Base-by-base conservation (phyloP, 2,888 invertebrate species). In the Oasisia sp. region DNA sequence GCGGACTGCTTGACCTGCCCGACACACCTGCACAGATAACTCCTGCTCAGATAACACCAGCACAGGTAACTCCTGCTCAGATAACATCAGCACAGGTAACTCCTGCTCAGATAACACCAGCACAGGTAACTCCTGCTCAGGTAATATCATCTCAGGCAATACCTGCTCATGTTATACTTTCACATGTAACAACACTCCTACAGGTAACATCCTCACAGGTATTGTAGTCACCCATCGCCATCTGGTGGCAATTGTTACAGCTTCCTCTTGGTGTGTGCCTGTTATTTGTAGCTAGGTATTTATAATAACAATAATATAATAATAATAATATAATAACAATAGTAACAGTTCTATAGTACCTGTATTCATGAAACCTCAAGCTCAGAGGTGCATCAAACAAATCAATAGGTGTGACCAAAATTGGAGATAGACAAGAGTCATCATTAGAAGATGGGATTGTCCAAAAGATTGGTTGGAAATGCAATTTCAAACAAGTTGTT, bases 1-100 rank as follows among this genome's bases (percentile, higher is more conserved):
- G 95, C 50, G 95, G 95, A 32, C 94, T 96, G 12, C 94, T 96
- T 14, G 95, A 96, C 91, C 94, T 96, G 11, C 96, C 96, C 0
- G 94, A 94, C 92, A 91, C 93, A 11, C 56, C 56, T 38, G 38
- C 56, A 14, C 56, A 56, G 11, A 7, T 56, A 56, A 56, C 56
- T 5, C 56, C 56, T 1, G 1, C 56, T 8, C 56, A 56, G 56
- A 11, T 56, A 56, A 56, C 56, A 56, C 19, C 19, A 11, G 2
- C 56, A 14, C 74, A 19, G 74, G 74, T 74, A 74, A 74, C 74
- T 27, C 74, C 74, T 3, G 19, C 74, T 4, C 74, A 58, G 58
- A 19, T 74, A 74, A 74, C 74, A 74, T 27, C 74, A 14, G 19
- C 74, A 3, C 74, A n/a, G 74, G 74, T 74, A 74, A 74, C 74